These are phyloP conservation scores for Diarsia rubi DNA, from an alignment of 2,888 invertebrate genomes.

Conservation along the genomic window DNA sequence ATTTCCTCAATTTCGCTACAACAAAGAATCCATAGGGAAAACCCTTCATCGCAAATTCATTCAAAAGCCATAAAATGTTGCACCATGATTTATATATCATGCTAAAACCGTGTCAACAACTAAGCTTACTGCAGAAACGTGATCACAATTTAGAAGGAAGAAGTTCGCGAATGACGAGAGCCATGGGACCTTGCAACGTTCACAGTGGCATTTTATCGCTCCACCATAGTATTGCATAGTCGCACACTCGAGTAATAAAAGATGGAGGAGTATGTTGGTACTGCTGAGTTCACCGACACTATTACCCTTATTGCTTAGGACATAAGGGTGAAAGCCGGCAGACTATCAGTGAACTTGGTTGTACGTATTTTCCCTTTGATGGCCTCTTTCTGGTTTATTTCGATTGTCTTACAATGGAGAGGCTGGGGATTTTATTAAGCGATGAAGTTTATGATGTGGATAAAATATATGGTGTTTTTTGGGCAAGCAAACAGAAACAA, in stretches of 20 bases:
- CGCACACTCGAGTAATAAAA: slow-evolving; percentile 35
- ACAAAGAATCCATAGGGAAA: not conserved
- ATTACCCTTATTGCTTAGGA: no score
- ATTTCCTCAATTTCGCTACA: not conserved
- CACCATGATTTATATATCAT: slow-evolving; percentile 43
- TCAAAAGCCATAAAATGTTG: slow-evolving; percentile 43
- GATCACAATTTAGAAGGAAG: slow-evolving; percentile 54
- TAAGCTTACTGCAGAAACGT: slow-evolving; percentile 53
- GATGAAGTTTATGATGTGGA: slow-evolving; percentile 21
- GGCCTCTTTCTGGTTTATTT: slow-evolving; percentile 48
- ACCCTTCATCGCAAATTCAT: slow-evolving; percentile 35
- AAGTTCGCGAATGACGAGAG: slow-evolving; percentile 42
- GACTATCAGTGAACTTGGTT: no score
- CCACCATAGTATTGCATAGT: slow-evolving; percentile 39
- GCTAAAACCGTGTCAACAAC: slow-evolving; percentile 53
- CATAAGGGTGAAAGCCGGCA: no score
- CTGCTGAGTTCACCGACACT: no score
- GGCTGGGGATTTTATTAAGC: slow-evolving; percentile 34
- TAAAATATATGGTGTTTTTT: slow-evolving; percentile 6
- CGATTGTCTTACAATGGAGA: slow-evolving; percentile 42
- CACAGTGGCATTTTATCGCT: slow-evolving; percentile 52
- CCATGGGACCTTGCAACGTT: slow-evolving; percentile 46
- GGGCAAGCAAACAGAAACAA: not conserved
- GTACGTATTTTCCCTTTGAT: slow-evolving; percentile 46
- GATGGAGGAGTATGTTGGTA: slow-evolving; percentile 6